These are phyloP conservation scores for Sardinella longiceps DNA, from an alignment of 2,797 vertebrate genomes.

Conservation along the genomic window DNA sequence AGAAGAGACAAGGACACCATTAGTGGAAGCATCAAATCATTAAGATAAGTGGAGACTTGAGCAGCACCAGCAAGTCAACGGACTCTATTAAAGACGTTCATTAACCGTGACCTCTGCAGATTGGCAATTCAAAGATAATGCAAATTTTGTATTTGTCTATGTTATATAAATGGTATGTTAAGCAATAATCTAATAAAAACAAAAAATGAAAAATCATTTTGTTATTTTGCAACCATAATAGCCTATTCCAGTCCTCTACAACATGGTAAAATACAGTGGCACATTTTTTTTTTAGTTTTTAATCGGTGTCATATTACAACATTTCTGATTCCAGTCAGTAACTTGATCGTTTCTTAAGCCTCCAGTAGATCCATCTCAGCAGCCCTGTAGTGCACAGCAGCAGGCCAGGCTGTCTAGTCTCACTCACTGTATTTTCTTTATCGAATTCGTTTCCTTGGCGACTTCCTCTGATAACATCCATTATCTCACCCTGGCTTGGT, in stretches of 20 bases:
- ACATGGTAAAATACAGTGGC: not conserved
- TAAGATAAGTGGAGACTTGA: not conserved
- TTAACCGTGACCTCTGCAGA: constrained; percentile 2
- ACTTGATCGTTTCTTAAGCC: not conserved
- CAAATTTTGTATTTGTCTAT: too few relatives aligned
- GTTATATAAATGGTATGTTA: too few relatives aligned
- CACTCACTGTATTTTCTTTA: not conserved
- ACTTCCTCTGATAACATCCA: constrained; percentile 32
- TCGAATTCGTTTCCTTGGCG: constrained; percentile 23
- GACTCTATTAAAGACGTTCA: not conserved
- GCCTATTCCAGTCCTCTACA: not conserved
- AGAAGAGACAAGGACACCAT: not conserved
- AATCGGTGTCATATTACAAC: not conserved
- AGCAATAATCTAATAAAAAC: too few relatives aligned
- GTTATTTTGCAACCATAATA: not conserved
- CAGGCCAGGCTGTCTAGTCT: not conserved
- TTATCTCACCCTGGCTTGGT: constrained; percentile 22
- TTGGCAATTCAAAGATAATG: not conserved
- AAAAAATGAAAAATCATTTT: too few relatives aligned
- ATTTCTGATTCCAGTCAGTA: not conserved
- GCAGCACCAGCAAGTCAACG: not conserved
- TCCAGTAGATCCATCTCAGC: not conserved
- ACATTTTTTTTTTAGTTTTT: not conserved
- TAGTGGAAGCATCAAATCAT: not conserved
- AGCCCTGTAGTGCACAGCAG: too few relatives aligned